Base-by-base conservation (phyloP, 1,140 invertebrate species). In the Tetraneura akinire region DNA sequence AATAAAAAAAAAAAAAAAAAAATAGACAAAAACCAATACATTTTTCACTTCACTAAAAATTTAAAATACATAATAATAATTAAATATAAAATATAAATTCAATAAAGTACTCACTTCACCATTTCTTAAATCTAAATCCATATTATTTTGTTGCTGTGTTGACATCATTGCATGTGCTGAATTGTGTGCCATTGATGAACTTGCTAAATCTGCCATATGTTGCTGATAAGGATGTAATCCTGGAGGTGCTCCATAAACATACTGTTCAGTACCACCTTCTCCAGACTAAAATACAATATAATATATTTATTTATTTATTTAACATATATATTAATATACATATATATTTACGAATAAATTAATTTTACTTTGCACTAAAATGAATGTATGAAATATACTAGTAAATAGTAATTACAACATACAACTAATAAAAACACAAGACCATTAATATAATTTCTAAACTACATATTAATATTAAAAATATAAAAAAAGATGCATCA, bases 91-190 rank as follows among this genome's bases (percentile, higher is more conserved):
- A 1, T 68, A 10, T n/a, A n/a, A n/a, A n/a, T n/a, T n/a, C n/a
- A n/a, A 37, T 45, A 45, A 47, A 32, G 10, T 18, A 78, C 74
- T 62, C 16, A 78, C 74, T 78, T 78, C 74, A 45, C 74, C 74
- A 62, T 78, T 78, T 47, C 74, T 21, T 37, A 78, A n/a, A 6
- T 78, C 55, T 51, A 78, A 42, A 11, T 78, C 74, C 74, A 78
- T 78, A 78, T 21, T 57, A 16, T 78, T 55, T 62, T 78, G 74
- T 11, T 78, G 74, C 60, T 78, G 74, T 10, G 74, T 78, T 45
- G 74, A 78, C 51, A 78, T 78, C 26, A 78, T 78, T 47, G 74
- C 53, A 78, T 78, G 74, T 11, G 55, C 53, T 78, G 74, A 57
- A 47, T 62, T 78, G 18, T 78, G 74, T n/a, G 74, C 74, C 55